Conservation (phyloP, 2,113 vertebrate species). For the Oenanthe oenanthe region DNA sequence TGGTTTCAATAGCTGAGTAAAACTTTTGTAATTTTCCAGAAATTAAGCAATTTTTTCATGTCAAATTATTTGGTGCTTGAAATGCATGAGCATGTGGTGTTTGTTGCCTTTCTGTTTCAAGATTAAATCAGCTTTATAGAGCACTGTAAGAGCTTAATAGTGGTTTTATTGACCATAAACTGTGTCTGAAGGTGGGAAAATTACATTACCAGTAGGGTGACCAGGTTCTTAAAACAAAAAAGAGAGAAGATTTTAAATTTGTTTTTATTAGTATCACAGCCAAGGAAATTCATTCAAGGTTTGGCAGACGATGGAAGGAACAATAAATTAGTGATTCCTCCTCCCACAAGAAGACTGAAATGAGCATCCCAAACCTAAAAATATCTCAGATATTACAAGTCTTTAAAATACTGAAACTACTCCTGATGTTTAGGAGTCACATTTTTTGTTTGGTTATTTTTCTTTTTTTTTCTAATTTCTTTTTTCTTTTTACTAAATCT, state of each 20-base stretch:
- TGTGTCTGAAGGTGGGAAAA: neutral
- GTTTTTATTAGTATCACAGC: neutral
- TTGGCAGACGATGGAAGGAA: neutral
- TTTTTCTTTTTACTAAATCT: neutral
- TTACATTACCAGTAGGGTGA: neutral
- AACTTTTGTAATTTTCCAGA: neutral
- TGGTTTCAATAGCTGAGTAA: neutral
- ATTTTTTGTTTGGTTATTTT: neutral
- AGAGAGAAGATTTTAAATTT: neutral
- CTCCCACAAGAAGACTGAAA: neutral
- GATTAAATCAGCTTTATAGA: neutral
- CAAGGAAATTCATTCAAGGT: neutral
- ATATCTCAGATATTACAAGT: neutral
- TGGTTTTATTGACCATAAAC: neutral
- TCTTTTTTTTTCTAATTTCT: neutral
- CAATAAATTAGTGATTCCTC: neutral
- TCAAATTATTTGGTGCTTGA: neutral
- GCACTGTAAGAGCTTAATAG: neutral
- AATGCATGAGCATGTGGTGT: neutral
- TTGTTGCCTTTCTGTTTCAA: neutral
- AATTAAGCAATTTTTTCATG: neutral
- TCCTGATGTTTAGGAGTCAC: neutral
- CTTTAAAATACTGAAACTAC: neutral
- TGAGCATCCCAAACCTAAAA: neutral
- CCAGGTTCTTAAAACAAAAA: neutral